Percentiles rank a stretch among this genome's conserved stretches.
Conservation (phyloP, 2,113 vertebrate genomes). For the Silurus meridionalis region DNA sequence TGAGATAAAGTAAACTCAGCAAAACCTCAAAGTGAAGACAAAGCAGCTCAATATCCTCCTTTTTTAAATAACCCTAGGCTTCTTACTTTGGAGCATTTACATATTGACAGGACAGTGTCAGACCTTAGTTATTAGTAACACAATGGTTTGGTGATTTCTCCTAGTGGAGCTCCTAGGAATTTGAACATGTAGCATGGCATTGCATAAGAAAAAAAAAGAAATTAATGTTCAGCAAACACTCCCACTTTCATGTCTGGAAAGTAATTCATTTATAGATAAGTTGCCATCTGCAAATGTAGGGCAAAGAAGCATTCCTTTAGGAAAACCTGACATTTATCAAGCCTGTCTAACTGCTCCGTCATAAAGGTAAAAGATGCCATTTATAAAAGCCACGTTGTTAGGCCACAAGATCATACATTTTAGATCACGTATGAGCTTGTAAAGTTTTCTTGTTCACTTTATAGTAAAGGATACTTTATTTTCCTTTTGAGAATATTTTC, state of each 20-base stretch:
- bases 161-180: neutral
- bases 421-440: neutral
- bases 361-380: neutral
- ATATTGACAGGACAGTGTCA: neutral
- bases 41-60: neutral
- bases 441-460: neutral
- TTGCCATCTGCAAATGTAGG: slow-evolving; percentile 13
- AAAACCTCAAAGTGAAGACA: neutral
- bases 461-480: slow-evolving; percentile 9
- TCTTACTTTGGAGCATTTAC: neutral
- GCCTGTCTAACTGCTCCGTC: slow-evolving; percentile 5
- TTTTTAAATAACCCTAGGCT: neutral
- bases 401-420: neutral
- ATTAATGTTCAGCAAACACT: slow-evolving; percentile 10
- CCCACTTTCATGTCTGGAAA: neutral
- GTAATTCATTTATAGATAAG: slow-evolving; percentile 45
- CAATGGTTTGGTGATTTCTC: neutral
- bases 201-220: neutral
- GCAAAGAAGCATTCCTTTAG: slow-evolving; percentile 25
- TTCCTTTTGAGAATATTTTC: neutral
- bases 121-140: slow-evolving; percentile 21
- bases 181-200: slow-evolving; percentile 4
- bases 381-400: neutral
- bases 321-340: slow-evolving; percentile 32
- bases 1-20: neutral